Evolutionary conservation across 2,113 vertebrate genomes (phyloP), one percentile per base, ranked within the genome.

Genomic region (Oenanthe melanoleuca): DNA sequence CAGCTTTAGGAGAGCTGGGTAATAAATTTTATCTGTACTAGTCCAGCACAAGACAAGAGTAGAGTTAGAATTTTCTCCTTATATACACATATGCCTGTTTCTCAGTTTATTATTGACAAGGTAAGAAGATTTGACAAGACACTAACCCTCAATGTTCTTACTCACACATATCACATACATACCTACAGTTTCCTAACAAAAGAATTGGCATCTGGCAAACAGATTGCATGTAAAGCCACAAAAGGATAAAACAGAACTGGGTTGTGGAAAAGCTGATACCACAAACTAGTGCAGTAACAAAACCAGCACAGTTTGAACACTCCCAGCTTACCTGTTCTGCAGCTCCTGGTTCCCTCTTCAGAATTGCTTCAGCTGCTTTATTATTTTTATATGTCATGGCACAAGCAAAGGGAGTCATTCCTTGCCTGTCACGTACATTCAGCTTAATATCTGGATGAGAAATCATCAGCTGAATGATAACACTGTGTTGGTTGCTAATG

Each of bases 331-430:
- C 99, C 99, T 99, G 99, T 87, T 99, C 99, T 4, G 99, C 99
- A 56, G 99, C 99, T 82, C 99, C 99, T 0, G 99, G 96, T 89
- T 99, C 99, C 88, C 99, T 98, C 93, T 99, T 99, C 17, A 99
- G 96, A 93, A 99, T 99, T 18, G 99, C 98, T 92, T 99, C 99
- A 1, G 99, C 99, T 1, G 99, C 99, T 94, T 99, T 99, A 86
- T 99, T 99, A 92, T 99, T 99, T 97, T 99, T 99, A 69, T 99
- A 98, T 0, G 99, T 99, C 99, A 99, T 99, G 60, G 99, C 99
- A 29, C 99, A 99, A 69, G 99, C 99, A 26, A 99, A 99, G 2
- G 99, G 99, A 16, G 99, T 99, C 98, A 99, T 98, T 86, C 99
- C 99, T 95, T 99, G 99, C 55, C 99, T 98, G 96, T 99, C 99